Percentiles rank a stretch among this genome's conserved stretches.
These are phyloP conservation scores for Alectura lathami DNA, from an alignment of 2,113 vertebrate genomes.

Conservation along the genomic window DNA sequence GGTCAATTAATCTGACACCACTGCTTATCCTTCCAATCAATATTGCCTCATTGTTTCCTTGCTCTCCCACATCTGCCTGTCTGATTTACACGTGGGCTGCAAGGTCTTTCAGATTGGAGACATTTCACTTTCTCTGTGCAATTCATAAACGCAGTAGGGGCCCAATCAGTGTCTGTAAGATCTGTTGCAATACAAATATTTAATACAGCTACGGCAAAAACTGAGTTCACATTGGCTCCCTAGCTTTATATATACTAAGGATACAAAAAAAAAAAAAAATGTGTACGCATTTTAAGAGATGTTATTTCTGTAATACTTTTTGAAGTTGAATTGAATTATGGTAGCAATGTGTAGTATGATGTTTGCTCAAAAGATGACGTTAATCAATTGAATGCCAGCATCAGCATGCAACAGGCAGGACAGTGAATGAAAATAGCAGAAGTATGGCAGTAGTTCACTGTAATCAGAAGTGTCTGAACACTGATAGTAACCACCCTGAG, in stretches of 20 bases:
- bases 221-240: neutral
- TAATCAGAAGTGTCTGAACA: no score
- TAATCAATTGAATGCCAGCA: no score
- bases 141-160: neutral
- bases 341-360: no score
- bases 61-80: slow-evolving; percentile 4
- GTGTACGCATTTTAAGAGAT: no score
- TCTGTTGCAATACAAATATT: neutral
- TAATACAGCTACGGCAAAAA: neutral
- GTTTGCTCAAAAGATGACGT: no score
- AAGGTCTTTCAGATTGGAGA: neutral
- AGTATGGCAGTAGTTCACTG: no score
- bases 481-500: no score
- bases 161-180: neutral
- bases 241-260: neutral
- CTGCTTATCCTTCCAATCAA: slow-evolving; percentile 43
- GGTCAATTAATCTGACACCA: slow-evolving; percentile 61
- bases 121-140: neutral
- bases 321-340: no score
- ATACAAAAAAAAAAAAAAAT: no score
- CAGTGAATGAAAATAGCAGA: no score
- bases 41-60: slow-evolving; percentile 50
- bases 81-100: neutral
- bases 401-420: no score
- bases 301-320: no score